Evolutionary conservation across 2,113 vertebrate genomes (phyloP).

Genomic region (Microtus pennsylvanicus): DNA sequence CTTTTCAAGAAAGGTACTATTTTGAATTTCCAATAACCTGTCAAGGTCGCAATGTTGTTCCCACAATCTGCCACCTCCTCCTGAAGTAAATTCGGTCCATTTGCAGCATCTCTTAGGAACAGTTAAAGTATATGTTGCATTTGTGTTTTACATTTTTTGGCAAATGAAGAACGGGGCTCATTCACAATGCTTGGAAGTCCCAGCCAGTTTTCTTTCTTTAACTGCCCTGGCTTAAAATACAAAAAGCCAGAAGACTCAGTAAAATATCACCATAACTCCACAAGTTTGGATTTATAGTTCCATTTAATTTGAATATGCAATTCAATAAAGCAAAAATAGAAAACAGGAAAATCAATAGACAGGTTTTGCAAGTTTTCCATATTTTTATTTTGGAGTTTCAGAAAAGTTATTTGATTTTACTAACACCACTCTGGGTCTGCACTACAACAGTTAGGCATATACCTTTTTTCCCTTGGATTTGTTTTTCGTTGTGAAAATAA

Average conservation of each 20-base stretch:
- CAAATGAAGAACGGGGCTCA: slow-evolving; percentile 51
- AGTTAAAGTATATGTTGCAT: slow-evolving; percentile 58
- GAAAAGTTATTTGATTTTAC: neutral
- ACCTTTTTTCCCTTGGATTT: neutral
- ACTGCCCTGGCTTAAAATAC: slow-evolving; percentile 37
- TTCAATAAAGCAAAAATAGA: neutral
- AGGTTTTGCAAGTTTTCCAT: neutral
- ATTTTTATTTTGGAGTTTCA: slow-evolving; percentile 41
- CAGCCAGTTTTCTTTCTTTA: slow-evolving; percentile 48
- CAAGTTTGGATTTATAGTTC: neutral
- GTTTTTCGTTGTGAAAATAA: neutral
- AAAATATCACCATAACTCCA: neutral
- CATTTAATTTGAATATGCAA: slow-evolving; percentile 20
- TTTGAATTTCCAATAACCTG: slow-evolving; percentile 61
- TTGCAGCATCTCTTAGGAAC: slow-evolving; percentile 47
- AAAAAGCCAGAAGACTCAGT: slow-evolving; percentile 43
- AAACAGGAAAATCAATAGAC: slow-evolving; percentile 5
- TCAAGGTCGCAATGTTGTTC: slow-evolving; percentile 26
- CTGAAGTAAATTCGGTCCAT: slow-evolving; percentile 65
- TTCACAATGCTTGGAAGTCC: slow-evolving; percentile 16
- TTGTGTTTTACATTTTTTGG: slow-evolving; percentile 69
- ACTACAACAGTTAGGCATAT: neutral
- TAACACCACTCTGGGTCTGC: neutral
- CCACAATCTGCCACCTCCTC: slow-evolving; percentile 39
- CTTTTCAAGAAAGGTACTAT: slow-evolving; percentile 1